Percentiles rank a stretch among this genome's conserved stretches.
phyloP scores from a whole-genome alignment of 2,888 invertebrate species.

The Hirtodrosophila cameraria region DNA sequence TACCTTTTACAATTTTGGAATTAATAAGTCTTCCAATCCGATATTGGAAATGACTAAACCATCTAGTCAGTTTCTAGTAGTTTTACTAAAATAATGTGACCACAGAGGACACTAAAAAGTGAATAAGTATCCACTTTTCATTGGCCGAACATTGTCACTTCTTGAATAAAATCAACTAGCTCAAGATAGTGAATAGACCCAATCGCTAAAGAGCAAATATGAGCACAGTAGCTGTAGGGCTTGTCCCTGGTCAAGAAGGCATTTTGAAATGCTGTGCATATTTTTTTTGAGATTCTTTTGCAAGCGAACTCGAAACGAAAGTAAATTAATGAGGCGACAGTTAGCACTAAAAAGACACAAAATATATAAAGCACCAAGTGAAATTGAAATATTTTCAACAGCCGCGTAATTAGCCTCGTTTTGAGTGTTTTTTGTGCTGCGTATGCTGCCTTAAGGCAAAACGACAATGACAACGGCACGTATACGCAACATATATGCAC shows the following conservation, averaged over 20 bases:
- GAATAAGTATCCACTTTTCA: too few relatives aligned
- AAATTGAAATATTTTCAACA: conserved; percentile 68
- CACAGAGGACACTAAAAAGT: too few relatives aligned
- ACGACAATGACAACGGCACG: conserved; percentile 38
- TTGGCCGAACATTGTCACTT: background rate
- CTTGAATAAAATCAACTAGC: background rate
- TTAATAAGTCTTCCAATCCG: too few relatives aligned
- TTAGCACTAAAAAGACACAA: conserved; percentile 43
- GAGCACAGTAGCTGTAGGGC: background rate
- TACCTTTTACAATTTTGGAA: too few relatives aligned
- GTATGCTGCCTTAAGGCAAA: conserved; percentile 19
- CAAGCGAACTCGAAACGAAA: conserved; percentile 25
- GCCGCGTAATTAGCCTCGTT: conserved; percentile 73
- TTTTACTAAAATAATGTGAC: too few relatives aligned
- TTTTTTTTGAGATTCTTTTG: conserved; percentile 19
- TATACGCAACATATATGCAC: conserved; percentile 54
- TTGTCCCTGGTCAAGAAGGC: conserved; percentile 7
- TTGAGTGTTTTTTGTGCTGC: conserved; percentile 6
- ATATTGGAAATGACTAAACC: too few relatives aligned
- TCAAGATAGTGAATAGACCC: background rate
- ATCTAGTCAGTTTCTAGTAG: too few relatives aligned
- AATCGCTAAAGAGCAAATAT: too few relatives aligned
- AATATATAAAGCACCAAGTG: conserved; percentile 3
- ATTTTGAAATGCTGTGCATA: conserved; percentile 39
- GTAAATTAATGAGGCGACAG: conserved; percentile 75